These are phyloP conservation scores for Ephestia elutella DNA, from an alignment of 1,140 invertebrate genomes.

Conservation along the genomic window DNA sequence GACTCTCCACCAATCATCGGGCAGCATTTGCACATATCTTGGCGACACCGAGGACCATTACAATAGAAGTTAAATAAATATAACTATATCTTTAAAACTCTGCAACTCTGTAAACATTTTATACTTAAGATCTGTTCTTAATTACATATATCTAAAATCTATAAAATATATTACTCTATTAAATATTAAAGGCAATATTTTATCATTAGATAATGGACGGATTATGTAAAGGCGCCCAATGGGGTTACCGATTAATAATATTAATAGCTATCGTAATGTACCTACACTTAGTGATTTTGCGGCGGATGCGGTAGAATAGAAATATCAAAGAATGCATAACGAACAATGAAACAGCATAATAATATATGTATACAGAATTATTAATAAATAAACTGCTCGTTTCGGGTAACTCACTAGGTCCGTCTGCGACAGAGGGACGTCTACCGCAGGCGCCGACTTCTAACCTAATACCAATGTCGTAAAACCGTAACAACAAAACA, in stretches of 20 bases:
- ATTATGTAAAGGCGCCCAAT: constrained; percentile 72
- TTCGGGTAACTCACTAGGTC: constrained; percentile 71
- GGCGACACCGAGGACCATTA: constrained; percentile 9
- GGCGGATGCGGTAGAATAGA: constrained; percentile 49
- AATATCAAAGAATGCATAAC: constrained; percentile 49
- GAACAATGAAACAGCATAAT: constrained; percentile 64
- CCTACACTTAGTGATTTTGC: constrained; percentile 48
- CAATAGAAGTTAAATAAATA: constrained; percentile 44
- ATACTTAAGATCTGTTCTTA: constrained; percentile 62
- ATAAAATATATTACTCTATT: constrained; percentile 75
- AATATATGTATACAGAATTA: constrained; percentile 42
- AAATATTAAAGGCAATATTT: constrained; percentile 73
- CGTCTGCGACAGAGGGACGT: constrained; percentile 35
- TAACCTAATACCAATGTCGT: constrained; percentile 41
- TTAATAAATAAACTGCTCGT: constrained; percentile 68
- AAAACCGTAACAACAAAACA: constrained; percentile 59
- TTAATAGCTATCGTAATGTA: constrained; percentile 61
- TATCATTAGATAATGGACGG: constrained; percentile 72
- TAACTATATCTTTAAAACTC: constrained; percentile 57
- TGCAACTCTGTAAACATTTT: constrained; percentile 57
- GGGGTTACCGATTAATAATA: constrained; percentile 71
- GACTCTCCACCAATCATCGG: not conserved
- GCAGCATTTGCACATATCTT: not conserved
- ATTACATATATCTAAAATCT: constrained; percentile 56
- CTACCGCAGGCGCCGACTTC: constrained; percentile 43